Evolutionary conservation across 1,140 invertebrate genomes (phyloP).

Genomic region (Formica exsecta): DNA sequence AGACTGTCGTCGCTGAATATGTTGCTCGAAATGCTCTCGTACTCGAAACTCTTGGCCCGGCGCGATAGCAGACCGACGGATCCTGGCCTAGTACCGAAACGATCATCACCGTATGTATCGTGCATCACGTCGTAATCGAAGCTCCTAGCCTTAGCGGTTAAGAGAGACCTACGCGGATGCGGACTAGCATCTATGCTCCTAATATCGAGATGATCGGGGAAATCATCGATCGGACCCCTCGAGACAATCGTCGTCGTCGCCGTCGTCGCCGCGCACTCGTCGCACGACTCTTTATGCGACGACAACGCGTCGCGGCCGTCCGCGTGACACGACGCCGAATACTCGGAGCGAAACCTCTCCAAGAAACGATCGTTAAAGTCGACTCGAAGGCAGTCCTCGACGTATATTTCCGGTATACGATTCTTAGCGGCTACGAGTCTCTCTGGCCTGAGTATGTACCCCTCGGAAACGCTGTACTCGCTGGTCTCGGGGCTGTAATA

Average conservation of each 20-base stretch:
- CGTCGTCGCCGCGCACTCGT: neutral
- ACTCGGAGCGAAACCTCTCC: slow-evolving; percentile 79
- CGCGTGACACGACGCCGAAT: slow-evolving; percentile 64
- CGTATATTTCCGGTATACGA: slow-evolving; percentile 83
- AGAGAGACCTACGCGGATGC: slow-evolving; percentile 76
- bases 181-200: slow-evolving; percentile 71
- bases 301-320: slow-evolving; percentile 29
- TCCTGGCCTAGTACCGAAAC: slow-evolving; percentile 63
- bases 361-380: slow-evolving; percentile 81
- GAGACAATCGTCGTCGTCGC: slow-evolving; percentile 30
- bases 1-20: slow-evolving; percentile 86
- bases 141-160: slow-evolving; percentile 80
- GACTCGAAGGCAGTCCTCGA: slow-evolving; percentile 83
- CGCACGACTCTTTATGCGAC: slow-evolving; percentile 39
- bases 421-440: slow-evolving; percentile 69
- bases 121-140: slow-evolving; percentile 80
- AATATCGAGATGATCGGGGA: slow-evolving; percentile 66
- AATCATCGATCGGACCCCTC: slow-evolving; percentile 54
- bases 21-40: slow-evolving; percentile 82
- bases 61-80: slow-evolving; percentile 70
- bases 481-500: slow-evolving; percentile 84
- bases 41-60: slow-evolving; percentile 83
- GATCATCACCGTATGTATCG: slow-evolving; percentile 68
- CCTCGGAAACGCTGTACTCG: slow-evolving; percentile 83
- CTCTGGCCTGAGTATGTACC: slow-evolving; percentile 81